Percentiles rank a stretch among this genome's conserved stretches.
phyloP scores from a whole-genome alignment of 2,888 invertebrate genomes.

The Stictocephala bisonia region DNA sequence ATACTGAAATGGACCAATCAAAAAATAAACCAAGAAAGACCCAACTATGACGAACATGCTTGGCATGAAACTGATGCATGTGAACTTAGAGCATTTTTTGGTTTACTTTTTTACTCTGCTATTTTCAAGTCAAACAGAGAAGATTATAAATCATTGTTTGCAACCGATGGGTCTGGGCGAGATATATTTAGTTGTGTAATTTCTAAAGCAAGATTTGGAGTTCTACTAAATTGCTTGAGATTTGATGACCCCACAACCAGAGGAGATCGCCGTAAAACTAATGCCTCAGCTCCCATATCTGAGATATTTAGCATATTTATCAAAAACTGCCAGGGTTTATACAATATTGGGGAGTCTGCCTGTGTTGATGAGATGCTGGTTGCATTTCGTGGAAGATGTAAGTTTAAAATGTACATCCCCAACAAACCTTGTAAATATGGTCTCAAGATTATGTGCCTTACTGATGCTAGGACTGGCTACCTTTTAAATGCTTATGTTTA shows the following conservation, averaged over 20 bases:
- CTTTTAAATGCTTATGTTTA: conserved; percentile 28
- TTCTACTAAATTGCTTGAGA: conserved; percentile 7
- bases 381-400: conserved; percentile 16
- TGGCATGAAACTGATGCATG: no score
- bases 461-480: conserved; percentile 19
- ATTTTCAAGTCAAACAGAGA: conserved; percentile 33
- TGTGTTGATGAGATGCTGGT: conserved; percentile 32
- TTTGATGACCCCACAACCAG: conserved; percentile 18
- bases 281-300: not conserved
- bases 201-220: conserved; percentile 22
- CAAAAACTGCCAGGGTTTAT: conserved; percentile 14
- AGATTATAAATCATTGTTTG: not conserved
- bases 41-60: no score
- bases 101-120: conserved; percentile 17
- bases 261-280: not conserved
- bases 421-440: conserved; percentile 25
- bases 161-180: conserved; percentile 32
- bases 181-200: conserved; percentile 36
- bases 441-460: conserved; percentile 12
- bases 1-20: no score
- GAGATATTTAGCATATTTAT: not conserved
- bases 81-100: conserved; percentile 36
- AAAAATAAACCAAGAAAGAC: no score
- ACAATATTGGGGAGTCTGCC: not conserved
- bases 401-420: not conserved